Evolutionary conservation across 92 coral and sea anemone genomes (phyloP).

Genomic region (Diadumene lineata): DNA sequence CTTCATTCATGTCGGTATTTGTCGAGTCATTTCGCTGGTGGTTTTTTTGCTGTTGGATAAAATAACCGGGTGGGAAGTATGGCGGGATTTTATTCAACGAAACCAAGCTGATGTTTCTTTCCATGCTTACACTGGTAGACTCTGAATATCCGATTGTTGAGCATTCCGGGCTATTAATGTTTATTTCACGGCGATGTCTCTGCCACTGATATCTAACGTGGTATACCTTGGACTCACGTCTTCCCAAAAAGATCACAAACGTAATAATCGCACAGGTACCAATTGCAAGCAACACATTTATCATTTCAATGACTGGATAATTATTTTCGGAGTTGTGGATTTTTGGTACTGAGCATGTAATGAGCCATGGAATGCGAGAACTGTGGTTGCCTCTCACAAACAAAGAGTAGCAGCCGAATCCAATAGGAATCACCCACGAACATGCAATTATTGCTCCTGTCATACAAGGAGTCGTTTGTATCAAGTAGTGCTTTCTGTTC

Average conservation of each 20-base stretch:
- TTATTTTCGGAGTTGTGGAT: background rate
- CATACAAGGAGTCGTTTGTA: background rate
- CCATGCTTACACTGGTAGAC: constrained; percentile 15
- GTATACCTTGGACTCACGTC: constrained; percentile 4
- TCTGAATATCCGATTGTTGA: constrained; percentile 29
- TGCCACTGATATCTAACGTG: constrained; percentile 42
- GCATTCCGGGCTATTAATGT: constrained; percentile 47
- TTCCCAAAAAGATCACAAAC: background rate
- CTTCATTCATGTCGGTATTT: constrained; percentile 1
- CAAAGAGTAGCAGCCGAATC: background rate
- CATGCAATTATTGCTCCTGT: background rate
- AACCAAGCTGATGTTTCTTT: background rate
- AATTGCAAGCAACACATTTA: constrained; percentile 16
- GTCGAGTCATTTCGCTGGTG: background rate
- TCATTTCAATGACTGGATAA: background rate
- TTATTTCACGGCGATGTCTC: constrained; percentile 30
- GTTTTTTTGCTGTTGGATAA: background rate
- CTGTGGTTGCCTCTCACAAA: background rate
- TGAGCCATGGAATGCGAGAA: constrained; percentile 2
- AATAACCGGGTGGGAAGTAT: background rate
- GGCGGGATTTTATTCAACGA: background rate
- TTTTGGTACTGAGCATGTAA: background rate
- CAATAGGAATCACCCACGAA: constrained; percentile 3
- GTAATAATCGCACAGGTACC: background rate
- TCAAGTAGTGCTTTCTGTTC: background rate